Evolutionary conservation across 2,113 vertebrate species (phyloP), one percentile per base, ranked within the genome.

Genomic region (Nycticryphes semicollaris): DNA sequence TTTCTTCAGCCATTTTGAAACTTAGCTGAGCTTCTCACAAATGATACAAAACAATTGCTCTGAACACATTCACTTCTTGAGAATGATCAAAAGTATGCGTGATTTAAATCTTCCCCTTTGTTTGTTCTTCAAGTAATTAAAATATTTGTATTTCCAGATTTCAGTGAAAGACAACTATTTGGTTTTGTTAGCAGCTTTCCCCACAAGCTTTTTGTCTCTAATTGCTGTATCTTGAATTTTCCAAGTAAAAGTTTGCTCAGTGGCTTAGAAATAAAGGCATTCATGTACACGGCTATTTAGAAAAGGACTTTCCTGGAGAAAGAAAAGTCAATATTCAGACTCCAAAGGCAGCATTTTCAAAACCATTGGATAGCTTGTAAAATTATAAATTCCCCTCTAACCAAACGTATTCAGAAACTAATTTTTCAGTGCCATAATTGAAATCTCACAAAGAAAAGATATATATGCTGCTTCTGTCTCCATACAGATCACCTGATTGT

Each of bases 361-460:
- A 83, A 62, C 20, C 10, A 33, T 67, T 21, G 21, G 31, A 24
- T 50, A 1, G 0, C 13, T 47, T 51, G 27, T 24, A 31, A 28
- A 80, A 60, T 72, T 89, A 24, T 18, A 59, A 17, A 70, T 70
- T 84, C 3, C 21, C 16, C 90, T 90, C 48, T 51, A 60, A 79
- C 30, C 9, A 2, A 39, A 2, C 0, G 0, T 37, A 39, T 60
- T 64, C 21, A 68, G 56, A 82, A 91, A 69, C 2, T 17, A 43
- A 0, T 41, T 87, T 74, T 87, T 84, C 30, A 56, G n/a, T 35
- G 10, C 30, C 17, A 22, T 33, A 64, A 80, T 48, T 79, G n/a
- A 78, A 77, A 59, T n/a, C 54, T 70, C 19, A 3, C 62, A 57
- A 89, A 73, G 13, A 56, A 41, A 60, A 57, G 5, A 19, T 39